Evolutionary conservation across 2,113 vertebrate species (phyloP), one percentile per base, ranked within the genome.

Genomic region (Grallaria varia): DNA sequence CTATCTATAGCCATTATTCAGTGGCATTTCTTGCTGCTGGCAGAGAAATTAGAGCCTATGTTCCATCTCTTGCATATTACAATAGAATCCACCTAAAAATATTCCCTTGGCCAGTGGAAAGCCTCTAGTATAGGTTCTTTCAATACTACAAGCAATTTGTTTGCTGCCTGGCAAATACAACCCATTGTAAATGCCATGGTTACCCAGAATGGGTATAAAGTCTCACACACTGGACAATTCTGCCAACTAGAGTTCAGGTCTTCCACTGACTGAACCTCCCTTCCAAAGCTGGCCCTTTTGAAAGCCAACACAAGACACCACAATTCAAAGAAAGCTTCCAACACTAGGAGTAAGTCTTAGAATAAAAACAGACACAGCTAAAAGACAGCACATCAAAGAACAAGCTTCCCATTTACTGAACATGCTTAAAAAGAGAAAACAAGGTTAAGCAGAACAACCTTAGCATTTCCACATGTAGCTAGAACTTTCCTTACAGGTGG

Each of bases 151-250:
- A 97, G 96, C 95, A 97, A 93, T 95, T 96, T 83, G 66, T 95
- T 97, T 93, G 96, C 97, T 95, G 90, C 98, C 88, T 89, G 98
- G 98, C 99, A 98, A 98, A 99, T 99, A 99, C 99, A 99, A 99
- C 94, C 99, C 98, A 99, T 99, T 99, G 99, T 99, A 99, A 99
- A 98, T 99, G 99, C 98, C 98, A 97, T 93, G 98, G 96, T 97
- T 97, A 98, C 98, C 98, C 98, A 98, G 97, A 98, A 97, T 96
- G 97, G 98, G 95, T 94, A 97, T 87, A 96, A 96, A 97, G 97
- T 93, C 93, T 97, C 98, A 95, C 85, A 97, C 96, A 92, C 93
- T 71, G 84, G 96, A 95, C 82, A 82, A 56, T 96, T 97, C 94
- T 84, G 95, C 94, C 97, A 94, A 95, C 97, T 97, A 92, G 83